These are phyloP conservation scores for Rhopalosiphum maidis DNA, from an alignment of 1,140 invertebrate genomes.

Conservation along the genomic window DNA sequence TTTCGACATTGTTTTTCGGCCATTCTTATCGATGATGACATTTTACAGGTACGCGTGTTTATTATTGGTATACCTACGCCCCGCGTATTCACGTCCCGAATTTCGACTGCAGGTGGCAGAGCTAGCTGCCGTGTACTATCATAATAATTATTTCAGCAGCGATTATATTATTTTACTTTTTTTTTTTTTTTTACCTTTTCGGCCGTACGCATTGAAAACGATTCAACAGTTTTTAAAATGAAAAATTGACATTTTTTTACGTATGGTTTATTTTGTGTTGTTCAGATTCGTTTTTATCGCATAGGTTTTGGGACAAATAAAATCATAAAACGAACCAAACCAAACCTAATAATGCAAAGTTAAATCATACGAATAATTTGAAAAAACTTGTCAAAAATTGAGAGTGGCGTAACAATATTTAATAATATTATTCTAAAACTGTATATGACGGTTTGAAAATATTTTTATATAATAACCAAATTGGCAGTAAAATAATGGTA, in stretches of 20 bases:
- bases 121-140: neutral
- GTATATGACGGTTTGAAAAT: no score
- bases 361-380: neutral
- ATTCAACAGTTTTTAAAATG: neutral
- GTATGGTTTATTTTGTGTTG: neutral
- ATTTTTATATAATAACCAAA: no score
- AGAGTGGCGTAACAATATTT: neutral
- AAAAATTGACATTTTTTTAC: neutral
- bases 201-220: neutral
- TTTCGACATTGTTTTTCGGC: no score
- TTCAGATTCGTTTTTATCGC: neutral
- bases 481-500: no score
- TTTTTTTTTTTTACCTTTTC: neutral
- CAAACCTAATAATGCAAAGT: neutral
- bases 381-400: neutral
- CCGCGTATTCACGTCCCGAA: neutral
- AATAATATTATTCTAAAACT: neutral
- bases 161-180: neutral
- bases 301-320: neutral
- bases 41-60: conserved; percentile 11
- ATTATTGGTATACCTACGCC: neutral
- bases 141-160: neutral
- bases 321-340: neutral
- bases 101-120: neutral
- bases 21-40: conserved; percentile 24